A percentile compares a stretch with the other conserved stretches of the same genome.
phyloP scores from a whole-genome alignment of 2,113 vertebrate species.

The Cheirogaleus medius region DNA sequence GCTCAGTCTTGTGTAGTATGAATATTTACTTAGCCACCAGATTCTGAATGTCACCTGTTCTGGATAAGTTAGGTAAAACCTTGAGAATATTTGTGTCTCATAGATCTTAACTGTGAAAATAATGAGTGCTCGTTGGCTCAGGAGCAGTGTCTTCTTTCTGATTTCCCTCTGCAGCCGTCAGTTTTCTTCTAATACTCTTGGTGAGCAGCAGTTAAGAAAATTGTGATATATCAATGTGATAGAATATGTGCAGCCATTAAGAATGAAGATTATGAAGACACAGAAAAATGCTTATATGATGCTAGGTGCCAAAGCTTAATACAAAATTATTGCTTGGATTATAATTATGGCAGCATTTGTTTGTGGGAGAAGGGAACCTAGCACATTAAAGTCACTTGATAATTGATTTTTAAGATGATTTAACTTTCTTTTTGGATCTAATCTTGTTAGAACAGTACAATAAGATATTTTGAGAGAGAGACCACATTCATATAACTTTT shows the following conservation, averaged over 20 bases:
- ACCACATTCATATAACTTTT: background rate
- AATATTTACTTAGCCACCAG: background rate
- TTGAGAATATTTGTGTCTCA: background rate
- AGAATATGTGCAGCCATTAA: too few species aligned
- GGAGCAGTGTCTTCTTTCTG: background rate
- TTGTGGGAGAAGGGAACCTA: background rate
- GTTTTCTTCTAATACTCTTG: background rate
- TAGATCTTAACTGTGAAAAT: background rate
- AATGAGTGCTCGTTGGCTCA: background rate
- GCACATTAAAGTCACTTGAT: background rate
- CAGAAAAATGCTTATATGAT: background rate
- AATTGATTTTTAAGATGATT: constrained; percentile 10
- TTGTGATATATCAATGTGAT: background rate
- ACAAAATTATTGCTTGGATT: background rate
- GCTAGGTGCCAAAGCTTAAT: background rate
- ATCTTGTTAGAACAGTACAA: background rate
- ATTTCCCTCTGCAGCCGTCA: background rate
- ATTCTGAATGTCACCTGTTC: background rate
- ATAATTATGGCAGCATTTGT: background rate
- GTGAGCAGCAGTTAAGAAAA: background rate
- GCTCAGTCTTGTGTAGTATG: background rate
- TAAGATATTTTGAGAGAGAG: background rate
- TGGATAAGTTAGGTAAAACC: background rate
- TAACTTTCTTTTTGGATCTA: background rate
- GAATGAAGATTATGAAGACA: background rate